A percentile compares a stretch with the other conserved stretches of the same genome.
Evolutionary conservation across 2,113 vertebrate species (phyloP).

Genomic region (Lepisosteus osseus): DNA sequence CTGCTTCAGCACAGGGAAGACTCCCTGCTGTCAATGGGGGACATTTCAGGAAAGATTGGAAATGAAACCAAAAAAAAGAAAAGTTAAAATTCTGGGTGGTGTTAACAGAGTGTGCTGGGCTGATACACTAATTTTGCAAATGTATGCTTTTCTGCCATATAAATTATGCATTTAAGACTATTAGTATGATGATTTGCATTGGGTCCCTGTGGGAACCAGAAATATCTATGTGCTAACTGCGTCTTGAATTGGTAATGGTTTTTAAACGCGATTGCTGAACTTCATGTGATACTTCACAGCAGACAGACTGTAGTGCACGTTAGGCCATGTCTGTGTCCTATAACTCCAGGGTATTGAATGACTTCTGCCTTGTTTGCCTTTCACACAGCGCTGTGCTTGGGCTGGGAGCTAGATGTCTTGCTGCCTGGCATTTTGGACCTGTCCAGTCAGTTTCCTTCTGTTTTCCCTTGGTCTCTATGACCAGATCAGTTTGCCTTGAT

Average conservation of each 20-base stretch:
- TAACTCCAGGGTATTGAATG: neutral
- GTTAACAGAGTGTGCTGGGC: too few relatives aligned
- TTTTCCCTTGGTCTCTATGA: neutral
- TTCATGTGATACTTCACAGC: neutral
- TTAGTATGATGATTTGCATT: too few relatives aligned
- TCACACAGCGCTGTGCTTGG: neutral
- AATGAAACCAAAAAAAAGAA: neutral
- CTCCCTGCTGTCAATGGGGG: neutral
- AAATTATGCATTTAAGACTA: too few relatives aligned
- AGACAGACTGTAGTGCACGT: neutral
- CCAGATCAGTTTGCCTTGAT: too few relatives aligned
- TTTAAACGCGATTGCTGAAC: neutral
- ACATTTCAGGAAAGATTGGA: neutral
- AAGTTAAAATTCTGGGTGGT: neutral
- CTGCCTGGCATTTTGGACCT: neutral
- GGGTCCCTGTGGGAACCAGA: too few relatives aligned
- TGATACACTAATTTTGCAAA: too few relatives aligned
- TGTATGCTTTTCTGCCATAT: too few relatives aligned
- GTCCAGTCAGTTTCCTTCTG: too few relatives aligned
- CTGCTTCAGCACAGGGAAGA: too few relatives aligned
- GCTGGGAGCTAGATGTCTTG: neutral
- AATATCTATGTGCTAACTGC: too few relatives aligned
- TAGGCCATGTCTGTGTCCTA: conserved; percentile 4
- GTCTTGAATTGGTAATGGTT: neutral
- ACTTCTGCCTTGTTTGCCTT: neutral